phyloP scores from a whole-genome alignment of 2,797 vertebrate genomes.

The Lepus oiostolus region DNA sequence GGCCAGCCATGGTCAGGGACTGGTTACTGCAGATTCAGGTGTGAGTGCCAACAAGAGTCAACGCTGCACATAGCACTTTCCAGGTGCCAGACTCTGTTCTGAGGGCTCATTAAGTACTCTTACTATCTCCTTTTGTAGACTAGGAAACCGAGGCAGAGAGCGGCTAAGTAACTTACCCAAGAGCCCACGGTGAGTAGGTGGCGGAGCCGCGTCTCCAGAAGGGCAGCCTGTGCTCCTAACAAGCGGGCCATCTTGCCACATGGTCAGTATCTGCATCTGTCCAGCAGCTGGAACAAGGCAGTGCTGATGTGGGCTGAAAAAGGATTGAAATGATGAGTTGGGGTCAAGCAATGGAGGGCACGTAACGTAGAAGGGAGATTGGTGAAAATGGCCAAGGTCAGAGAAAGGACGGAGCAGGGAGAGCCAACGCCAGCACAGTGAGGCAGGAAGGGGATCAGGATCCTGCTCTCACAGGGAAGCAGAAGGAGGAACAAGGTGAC shows the following conservation, averaged over 20 bases:
- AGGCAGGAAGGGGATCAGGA: background rate
- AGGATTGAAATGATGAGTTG: background rate
- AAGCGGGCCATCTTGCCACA: accelerated
- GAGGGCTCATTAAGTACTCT: background rate
- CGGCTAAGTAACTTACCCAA: background rate
- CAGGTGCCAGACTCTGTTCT: background rate
- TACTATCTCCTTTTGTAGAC: background rate
- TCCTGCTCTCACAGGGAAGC: background rate
- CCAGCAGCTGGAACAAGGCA: background rate
- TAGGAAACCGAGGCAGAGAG: slow-evolving; percentile 32
- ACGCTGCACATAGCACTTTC: background rate
- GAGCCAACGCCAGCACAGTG: background rate
- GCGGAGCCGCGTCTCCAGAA: background rate
- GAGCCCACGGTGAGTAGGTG: background rate
- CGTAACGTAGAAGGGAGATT: background rate
- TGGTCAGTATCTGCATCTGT: too few species aligned
- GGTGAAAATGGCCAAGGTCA: background rate
- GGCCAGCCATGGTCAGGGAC: background rate
- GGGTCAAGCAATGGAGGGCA: background rate
- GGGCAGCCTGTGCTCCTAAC: background rate
- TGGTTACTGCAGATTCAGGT: slow-evolving; percentile 4
- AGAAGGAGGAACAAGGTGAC: background rate
- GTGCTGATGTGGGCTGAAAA: background rate
- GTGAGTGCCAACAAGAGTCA: background rate
- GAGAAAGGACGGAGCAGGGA: background rate